These are phyloP conservation scores for Dendrolimus punctatus DNA, from an alignment of 1,140 invertebrate genomes.

Conservation along the genomic window DNA sequence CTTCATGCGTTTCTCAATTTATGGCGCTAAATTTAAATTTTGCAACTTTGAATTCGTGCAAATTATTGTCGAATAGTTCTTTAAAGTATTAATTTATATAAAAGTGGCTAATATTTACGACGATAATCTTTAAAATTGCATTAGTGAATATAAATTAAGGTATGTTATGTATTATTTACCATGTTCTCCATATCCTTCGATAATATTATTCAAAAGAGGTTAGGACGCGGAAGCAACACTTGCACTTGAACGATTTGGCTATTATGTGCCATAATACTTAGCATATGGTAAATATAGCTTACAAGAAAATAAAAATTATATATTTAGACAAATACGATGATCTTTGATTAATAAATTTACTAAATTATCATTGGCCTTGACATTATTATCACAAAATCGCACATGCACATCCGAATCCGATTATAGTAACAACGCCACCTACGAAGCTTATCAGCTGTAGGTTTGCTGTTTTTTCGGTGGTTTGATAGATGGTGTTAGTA, in stretches of 20 bases:
- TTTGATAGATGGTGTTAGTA: conserved; percentile 33
- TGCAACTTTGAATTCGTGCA: conserved; percentile 18
- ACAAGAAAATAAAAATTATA: neutral
- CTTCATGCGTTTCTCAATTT: conserved; percentile 60
- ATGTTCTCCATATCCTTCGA: conserved; percentile 24
- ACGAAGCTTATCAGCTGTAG: conserved; percentile 11
- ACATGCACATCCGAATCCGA: conserved; percentile 37
- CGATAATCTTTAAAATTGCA: too few species aligned
- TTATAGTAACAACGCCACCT: conserved; percentile 40
- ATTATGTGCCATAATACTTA: neutral
- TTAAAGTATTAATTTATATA: too few species aligned
- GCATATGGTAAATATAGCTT: too few species aligned
- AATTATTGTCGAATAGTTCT: neutral
- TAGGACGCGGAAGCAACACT: conserved; percentile 34
- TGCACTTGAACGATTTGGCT: conserved; percentile 5
- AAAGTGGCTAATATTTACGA: too few species aligned
- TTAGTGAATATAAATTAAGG: conserved; percentile 1
- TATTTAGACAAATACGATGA: neutral
- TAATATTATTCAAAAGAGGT: conserved; percentile 34
- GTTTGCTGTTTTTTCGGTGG: conserved; percentile 12
- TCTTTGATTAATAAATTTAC: conserved; percentile 7
- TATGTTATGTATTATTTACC: conserved; percentile 10
- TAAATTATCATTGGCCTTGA: conserved; percentile 55
- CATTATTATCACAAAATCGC: conserved; percentile 57
- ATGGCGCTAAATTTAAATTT: conserved; percentile 65